phyloP scores from a whole-genome alignment of 2,797 vertebrate species.

The Neosalanx taihuensis region DNA sequence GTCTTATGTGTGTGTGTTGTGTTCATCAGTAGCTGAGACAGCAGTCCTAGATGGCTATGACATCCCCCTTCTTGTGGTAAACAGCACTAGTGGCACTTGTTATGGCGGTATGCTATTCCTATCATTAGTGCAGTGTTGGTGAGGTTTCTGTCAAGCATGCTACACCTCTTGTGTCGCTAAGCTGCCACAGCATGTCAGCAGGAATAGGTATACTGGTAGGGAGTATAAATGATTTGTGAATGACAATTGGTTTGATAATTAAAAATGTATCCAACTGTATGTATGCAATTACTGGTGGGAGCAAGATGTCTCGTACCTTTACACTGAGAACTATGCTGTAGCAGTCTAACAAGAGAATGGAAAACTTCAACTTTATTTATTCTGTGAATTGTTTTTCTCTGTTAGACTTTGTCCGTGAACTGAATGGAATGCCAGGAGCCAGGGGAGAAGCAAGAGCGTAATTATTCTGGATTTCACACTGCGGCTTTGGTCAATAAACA shows the following conservation, averaged over 20 bases:
- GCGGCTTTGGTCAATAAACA: constrained; percentile 71
- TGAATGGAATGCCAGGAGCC: constrained; percentile 44
- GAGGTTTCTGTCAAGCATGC: not conserved
- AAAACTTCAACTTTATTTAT: constrained; percentile 29
- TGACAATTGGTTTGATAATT: too few relatives aligned
- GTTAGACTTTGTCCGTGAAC: constrained; percentile 46
- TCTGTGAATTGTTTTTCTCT: constrained; percentile 40
- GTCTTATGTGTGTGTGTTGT: constrained; percentile 13
- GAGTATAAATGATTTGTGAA: not conserved
- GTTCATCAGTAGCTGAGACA: not conserved
- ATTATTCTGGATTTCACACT: constrained; percentile 71
- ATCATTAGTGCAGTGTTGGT: constrained; percentile 29
- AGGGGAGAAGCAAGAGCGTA: constrained; percentile 59
- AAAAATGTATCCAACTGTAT: too few relatives aligned
- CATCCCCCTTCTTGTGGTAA: constrained; percentile 25
- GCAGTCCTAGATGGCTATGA: constrained; percentile 40
- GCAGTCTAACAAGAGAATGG: not conserved
- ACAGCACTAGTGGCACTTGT: constrained; percentile 32
- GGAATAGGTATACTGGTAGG: not conserved
- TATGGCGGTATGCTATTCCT: constrained; percentile 44
- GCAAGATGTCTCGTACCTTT: not conserved
- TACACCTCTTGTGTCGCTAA: not conserved
- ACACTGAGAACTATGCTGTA: constrained; percentile 17
- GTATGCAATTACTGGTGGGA: too few relatives aligned
- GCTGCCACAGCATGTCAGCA: constrained; percentile 3